Base-by-base conservation (phyloP, 2,113 vertebrate genomes). In the Hystrix cristata region DNA sequence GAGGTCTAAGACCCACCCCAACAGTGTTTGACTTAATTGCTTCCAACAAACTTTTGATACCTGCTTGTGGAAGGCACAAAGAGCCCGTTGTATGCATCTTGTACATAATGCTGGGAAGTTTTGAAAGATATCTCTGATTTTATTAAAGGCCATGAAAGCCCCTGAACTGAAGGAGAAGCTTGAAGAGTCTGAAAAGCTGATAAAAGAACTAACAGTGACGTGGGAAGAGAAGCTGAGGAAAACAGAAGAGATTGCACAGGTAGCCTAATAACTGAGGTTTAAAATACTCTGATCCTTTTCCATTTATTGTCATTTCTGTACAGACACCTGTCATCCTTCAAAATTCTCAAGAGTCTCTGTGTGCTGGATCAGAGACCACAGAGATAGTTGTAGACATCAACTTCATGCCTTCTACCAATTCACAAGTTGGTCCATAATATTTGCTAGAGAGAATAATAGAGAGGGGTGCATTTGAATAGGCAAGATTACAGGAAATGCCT, bases 161-260 rank as follows among this genome's bases (percentile, higher is more conserved):
- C 99, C 99, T 14, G 99, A 99, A 98, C 98, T 99, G 95, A 99
- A 99, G 96, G 99, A 99, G 98, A 99, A 99, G 97, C 98, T 99
- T 15, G 99, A 99, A 89, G 99, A 99, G 97, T 99, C 99, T 0
- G 99, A 99, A 98, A 99, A 99, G 95, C 98, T 99, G 95, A 99
- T 99, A 96, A 99, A 99, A 98, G 99, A 99, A 91, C 98, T 99
- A 97, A 99, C 99, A 0, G 99, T 99, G 94, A 99, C 99, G 23
- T 99, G 99, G 99, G 99, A 99, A 98, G 99, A 99, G 98, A 99
- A 99, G 95, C 98, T 99, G 76, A 98, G 99, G 88, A 99, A 99
- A 98, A 99, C 99, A 0, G 99, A 99, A 98, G 99, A 99, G 98
- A 99, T 99, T 19, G 99, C 99, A 94, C 99, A 99, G 99, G 99